Conservation (phyloP, 2,113 vertebrate species). For the Notothenia rossii region DNA sequence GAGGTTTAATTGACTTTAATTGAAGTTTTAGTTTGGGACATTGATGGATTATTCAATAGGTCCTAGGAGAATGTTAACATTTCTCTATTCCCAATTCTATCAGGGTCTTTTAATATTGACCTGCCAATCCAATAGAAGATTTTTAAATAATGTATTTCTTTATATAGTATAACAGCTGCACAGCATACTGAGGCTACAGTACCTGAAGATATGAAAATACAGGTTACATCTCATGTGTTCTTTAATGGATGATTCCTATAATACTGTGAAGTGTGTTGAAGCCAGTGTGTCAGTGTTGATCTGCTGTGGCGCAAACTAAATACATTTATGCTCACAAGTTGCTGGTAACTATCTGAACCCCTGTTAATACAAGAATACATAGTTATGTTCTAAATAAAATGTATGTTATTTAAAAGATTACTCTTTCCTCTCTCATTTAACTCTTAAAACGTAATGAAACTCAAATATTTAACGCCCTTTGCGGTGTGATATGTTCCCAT, state of each 20-base stretch:
- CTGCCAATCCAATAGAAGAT: background rate
- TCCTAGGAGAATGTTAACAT: background rate
- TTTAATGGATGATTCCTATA: background rate
- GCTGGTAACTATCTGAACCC: background rate
- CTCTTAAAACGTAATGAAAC: background rate
- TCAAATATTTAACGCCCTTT: too few relatives aligned
- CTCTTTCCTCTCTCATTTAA: background rate
- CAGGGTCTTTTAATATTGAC: background rate
- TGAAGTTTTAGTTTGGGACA: background rate
- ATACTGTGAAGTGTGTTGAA: background rate
- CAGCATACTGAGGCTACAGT: background rate
- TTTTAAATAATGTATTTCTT: too few relatives aligned
- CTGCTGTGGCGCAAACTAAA: background rate
- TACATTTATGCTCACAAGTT: background rate
- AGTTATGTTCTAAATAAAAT: background rate
- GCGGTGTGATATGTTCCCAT: slow-evolving; percentile 32
- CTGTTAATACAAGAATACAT: too few relatives aligned
- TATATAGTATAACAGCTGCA: background rate
- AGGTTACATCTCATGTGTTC: background rate
- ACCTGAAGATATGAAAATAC: background rate
- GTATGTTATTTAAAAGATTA: background rate
- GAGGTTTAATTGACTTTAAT: background rate
- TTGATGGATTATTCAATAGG: background rate
- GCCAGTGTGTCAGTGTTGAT: background rate
- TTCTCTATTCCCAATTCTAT: background rate